A percentile compares a stretch with the other conserved stretches of the same genome.
phyloP scores from a whole-genome alignment of 2,888 invertebrate species.

The Ernsta delagoae region DNA sequence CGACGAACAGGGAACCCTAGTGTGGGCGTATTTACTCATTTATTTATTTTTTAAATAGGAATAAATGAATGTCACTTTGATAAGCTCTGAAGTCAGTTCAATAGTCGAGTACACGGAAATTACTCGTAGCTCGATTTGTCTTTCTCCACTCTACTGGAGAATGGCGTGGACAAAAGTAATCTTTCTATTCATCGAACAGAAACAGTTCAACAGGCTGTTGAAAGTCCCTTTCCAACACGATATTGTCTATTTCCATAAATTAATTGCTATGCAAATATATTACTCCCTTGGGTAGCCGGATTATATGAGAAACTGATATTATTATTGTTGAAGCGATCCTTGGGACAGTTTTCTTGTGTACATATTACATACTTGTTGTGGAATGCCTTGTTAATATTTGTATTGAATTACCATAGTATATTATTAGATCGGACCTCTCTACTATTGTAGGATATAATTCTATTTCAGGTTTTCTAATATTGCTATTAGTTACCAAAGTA shows the following conservation, averaged over 20 bases:
- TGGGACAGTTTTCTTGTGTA: constrained; percentile 12
- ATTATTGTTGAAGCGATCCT: constrained; percentile 16
- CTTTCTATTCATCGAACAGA: constrained; percentile 10
- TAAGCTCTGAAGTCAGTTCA: no score
- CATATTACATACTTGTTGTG: constrained; percentile 2
- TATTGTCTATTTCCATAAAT: constrained; percentile 23
- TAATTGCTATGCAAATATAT: constrained; percentile 26
- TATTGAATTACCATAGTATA: neutral
- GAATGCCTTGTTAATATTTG: neutral
- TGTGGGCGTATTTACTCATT: no score
- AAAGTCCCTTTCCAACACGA: constrained; percentile 15
- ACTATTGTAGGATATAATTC: no score
- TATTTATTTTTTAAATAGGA: no score
- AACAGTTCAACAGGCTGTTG: constrained; percentile 28
- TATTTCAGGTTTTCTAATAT: no score
- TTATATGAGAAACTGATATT: constrained; percentile 26
- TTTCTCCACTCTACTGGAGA: neutral
- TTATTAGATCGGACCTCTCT: neutral
- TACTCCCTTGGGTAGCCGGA: constrained; percentile 5
- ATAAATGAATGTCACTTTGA: no score
- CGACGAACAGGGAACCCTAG: no score
- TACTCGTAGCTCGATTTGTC: neutral
- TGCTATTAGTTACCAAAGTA: no score
- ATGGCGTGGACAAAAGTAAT: constrained; percentile 19
- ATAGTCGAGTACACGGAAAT: neutral